These are phyloP conservation scores for Tenodera sinensis DNA, from an alignment of 2,888 invertebrate species.

Conservation along the genomic window DNA sequence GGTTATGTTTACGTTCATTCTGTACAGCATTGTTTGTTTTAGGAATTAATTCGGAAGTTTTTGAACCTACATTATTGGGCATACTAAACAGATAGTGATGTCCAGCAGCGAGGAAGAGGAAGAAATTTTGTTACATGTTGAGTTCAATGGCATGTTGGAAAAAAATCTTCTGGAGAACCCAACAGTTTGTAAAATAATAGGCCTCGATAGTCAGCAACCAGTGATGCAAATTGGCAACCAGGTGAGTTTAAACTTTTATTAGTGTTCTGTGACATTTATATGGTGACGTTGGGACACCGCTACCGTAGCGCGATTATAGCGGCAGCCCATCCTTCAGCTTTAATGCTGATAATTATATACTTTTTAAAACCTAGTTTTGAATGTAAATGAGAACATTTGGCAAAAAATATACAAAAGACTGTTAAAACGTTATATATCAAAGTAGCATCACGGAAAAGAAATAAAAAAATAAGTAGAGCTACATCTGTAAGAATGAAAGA, in stretches of 20 bases:
- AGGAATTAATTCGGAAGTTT: not conserved
- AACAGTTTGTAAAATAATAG: slow-evolving; percentile 51
- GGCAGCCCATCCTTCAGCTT: too few relatives aligned
- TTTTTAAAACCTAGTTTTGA: not conserved
- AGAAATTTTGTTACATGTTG: slow-evolving; percentile 29
- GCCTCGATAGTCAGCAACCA: slow-evolving; percentile 59
- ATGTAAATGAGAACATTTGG: too few relatives aligned
- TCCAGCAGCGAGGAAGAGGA: slow-evolving; percentile 22
- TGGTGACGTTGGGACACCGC: not conserved
- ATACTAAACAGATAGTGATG: not conserved
- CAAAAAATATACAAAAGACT: too few relatives aligned
- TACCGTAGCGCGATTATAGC: too few relatives aligned
- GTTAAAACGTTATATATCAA: too few relatives aligned
- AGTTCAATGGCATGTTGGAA: slow-evolving; percentile 25
- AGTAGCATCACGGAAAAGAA: too few relatives aligned
- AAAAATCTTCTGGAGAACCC: slow-evolving; percentile 21
- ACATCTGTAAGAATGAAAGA: too few relatives aligned
- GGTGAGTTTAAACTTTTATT: slow-evolving; percentile 52
- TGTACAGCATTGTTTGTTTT: not conserved
- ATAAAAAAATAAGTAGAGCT: too few relatives aligned
- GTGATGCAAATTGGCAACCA: slow-evolving; percentile 65
- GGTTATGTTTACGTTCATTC: not conserved
- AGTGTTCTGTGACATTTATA: too few relatives aligned
- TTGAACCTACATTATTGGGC: not conserved
- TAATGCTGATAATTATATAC: too few relatives aligned